Conservation (phyloP, 2,888 invertebrate species). For the Campoplex capitator region DNA sequence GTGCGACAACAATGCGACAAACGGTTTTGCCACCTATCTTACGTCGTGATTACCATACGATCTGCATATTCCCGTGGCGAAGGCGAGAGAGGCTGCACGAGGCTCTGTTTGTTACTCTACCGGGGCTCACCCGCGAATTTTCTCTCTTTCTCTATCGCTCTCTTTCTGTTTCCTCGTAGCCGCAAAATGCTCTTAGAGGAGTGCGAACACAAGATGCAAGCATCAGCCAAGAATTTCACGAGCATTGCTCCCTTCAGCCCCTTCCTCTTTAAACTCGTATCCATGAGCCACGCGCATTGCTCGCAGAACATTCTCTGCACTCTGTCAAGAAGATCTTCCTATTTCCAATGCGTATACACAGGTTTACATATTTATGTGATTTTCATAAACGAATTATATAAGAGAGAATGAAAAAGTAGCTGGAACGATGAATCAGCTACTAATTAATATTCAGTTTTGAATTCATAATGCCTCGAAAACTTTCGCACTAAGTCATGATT, state of each 20-base stretch:
- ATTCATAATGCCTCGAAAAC: not conserved
- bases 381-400: conserved; percentile 34
- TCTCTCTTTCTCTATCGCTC: conserved; percentile 65
- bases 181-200: conserved; percentile 53
- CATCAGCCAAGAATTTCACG: conserved; percentile 67
- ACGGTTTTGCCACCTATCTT: conserved; percentile 78
- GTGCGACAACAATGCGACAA: conserved; percentile 74
- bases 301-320: conserved; percentile 24
- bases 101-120: conserved; percentile 38
- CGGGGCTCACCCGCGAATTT: conserved; percentile 57
- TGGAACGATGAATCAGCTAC: conserved; percentile 19
- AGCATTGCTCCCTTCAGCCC: conserved; percentile 14
- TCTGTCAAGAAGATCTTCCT: conserved; percentile 17
- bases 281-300: conserved; percentile 54
- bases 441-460: not conserved
- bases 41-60: conserved; percentile 81
- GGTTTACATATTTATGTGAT: conserved; percentile 21
- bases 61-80: conserved; percentile 80
- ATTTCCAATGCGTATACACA: conserved; percentile 5
- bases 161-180: conserved; percentile 22
- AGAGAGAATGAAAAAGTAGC: conserved; percentile 9
- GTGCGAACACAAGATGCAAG: conserved; percentile 64
- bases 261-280: conserved; percentile 38
- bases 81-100: conserved; percentile 66
- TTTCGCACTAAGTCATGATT: not conserved